These are phyloP conservation scores for Procavia capensis DNA, from an alignment of 2,113 vertebrate genomes.

Conservation along the genomic window DNA sequence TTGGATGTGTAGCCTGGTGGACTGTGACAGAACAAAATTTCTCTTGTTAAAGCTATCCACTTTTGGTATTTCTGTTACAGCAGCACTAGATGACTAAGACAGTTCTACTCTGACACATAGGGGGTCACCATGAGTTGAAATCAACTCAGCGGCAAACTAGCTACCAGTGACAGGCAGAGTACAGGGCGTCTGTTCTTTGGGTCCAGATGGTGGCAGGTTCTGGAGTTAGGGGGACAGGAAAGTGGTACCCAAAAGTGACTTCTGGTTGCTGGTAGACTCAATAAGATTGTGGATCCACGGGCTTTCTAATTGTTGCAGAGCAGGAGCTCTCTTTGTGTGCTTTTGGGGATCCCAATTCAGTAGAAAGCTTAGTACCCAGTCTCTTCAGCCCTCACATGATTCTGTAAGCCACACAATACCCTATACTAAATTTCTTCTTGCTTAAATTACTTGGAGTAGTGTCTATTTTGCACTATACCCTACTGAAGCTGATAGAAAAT, in stretches of 20 bases:
- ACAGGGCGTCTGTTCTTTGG: background rate
- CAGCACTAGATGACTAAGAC: too few relatives aligned
- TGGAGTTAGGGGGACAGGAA: background rate
- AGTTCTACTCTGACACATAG: background rate
- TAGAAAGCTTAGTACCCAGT: background rate
- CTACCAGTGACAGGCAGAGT: background rate
- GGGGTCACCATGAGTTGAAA: background rate
- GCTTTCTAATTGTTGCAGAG: background rate
- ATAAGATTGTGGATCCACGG: too few relatives aligned
- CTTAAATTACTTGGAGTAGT: background rate
- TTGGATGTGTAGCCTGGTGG: too few relatives aligned
- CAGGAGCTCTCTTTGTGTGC: background rate
- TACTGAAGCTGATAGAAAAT: slow-evolving; percentile 10
- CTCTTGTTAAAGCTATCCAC: too few relatives aligned
- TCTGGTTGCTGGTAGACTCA: background rate
- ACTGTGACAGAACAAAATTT: too few relatives aligned
- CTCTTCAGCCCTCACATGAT: background rate
- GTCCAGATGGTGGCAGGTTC: background rate
- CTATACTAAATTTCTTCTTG: background rate
- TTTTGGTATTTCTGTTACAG: too few relatives aligned
- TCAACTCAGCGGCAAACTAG: background rate
- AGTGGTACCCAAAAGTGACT: background rate
- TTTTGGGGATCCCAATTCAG: background rate
- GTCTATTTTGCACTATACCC: background rate
- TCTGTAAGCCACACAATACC: background rate